Percentiles rank a stretch among this genome's conserved stretches.
These are phyloP conservation scores for Araneus ventricosus DNA, from an alignment of 1,140 invertebrate species.

Conservation along the genomic window DNA sequence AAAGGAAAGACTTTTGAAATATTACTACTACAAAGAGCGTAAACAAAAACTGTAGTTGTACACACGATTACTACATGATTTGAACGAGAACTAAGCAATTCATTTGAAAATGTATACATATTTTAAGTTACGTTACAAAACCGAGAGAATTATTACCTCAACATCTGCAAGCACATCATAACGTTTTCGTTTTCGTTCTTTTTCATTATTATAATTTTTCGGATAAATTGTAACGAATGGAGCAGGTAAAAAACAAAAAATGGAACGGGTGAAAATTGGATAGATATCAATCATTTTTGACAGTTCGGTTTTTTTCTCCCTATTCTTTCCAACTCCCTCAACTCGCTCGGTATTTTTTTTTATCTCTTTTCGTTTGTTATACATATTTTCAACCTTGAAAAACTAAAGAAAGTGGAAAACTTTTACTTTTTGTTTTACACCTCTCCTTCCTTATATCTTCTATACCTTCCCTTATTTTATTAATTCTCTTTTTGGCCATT, in stretches of 20 bases:
- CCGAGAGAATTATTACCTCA: neutral
- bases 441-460: neutral
- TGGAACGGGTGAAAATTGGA: constrained; percentile 51
- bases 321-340: neutral
- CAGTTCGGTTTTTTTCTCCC: constrained; percentile 21
- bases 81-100: no score
- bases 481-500: constrained; percentile 2
- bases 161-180: neutral
- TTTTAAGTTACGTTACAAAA: neutral
- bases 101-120: neutral
- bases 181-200: neutral
- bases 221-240: constrained; percentile 13
- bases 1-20: no score
- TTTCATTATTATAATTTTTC: constrained; percentile 31
- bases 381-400: constrained; percentile 20
- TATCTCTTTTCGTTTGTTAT: constrained; percentile 17
- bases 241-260: neutral
- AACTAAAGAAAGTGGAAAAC: neutral
- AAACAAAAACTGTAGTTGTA: no score
- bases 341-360: neutral
- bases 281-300: constrained; percentile 68
- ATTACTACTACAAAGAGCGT: no score
- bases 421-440: neutral
- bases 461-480: constrained; percentile 40
- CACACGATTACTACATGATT: no score